Conservation (phyloP, 2,888 invertebrate species). For the Apeira syringaria region DNA sequence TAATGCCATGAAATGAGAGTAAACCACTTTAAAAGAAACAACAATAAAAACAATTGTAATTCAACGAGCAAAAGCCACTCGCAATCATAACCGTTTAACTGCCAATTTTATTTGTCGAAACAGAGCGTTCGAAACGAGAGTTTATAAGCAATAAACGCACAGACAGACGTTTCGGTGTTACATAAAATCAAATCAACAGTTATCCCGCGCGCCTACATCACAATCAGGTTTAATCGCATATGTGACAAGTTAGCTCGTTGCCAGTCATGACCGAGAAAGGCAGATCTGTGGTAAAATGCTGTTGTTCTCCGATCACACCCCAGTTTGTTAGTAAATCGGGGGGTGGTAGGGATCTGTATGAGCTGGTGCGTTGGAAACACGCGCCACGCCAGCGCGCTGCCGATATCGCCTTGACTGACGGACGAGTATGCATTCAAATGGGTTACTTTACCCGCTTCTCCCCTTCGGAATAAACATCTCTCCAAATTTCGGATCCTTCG, state of each 20-base stretch:
- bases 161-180: conserved; percentile 80
- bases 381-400: conserved; percentile 63
- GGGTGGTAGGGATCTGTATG: conserved; percentile 43
- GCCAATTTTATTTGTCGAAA: conserved; percentile 76
- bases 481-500: conserved; percentile 60
- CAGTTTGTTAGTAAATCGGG: conserved; percentile 12
- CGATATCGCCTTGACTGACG: conserved; percentile 88
- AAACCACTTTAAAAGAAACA: conserved; percentile 43
- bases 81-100: conserved; percentile 64
- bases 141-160: conserved; percentile 80
- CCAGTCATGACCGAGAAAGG: conserved; percentile 54
- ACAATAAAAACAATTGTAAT: conserved; percentile 52
- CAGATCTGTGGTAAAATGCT: conserved; percentile 39
- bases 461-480: conserved; percentile 70
- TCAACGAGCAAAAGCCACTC: conserved; percentile 56
- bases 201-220: conserved; percentile 82
- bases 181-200: conserved; percentile 84
- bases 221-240: conserved; percentile 82
- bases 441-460: conserved; percentile 85
- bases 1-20: conserved; percentile 34
- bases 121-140: conserved; percentile 72
- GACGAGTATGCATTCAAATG: conserved; percentile 90
- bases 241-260: conserved; percentile 80
- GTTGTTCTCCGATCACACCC: conserved; percentile 19
- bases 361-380: conserved; percentile 56